Conservation (phyloP, 2,113 vertebrate genomes). For the Galeopterus variegatus region DNA sequence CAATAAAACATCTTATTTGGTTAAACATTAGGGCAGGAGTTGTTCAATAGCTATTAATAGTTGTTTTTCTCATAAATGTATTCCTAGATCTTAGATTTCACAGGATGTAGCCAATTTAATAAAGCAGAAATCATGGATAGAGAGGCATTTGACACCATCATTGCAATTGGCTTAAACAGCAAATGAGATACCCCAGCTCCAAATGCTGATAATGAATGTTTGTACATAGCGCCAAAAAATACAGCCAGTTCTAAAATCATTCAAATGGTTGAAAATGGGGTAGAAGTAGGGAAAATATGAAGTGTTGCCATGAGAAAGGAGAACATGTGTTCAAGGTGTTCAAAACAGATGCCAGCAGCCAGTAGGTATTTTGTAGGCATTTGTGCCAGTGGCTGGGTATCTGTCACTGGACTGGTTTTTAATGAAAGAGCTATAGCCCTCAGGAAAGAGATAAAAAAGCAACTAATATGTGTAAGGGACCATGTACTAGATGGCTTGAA, state of each 20-base stretch:
- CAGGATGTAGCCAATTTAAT: background rate
- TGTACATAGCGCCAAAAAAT: background rate
- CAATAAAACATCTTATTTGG: constrained; percentile 78
- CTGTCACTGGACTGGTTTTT: background rate
- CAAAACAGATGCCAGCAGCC: background rate
- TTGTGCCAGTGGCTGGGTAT: too few species aligned
- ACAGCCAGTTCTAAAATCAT: background rate
- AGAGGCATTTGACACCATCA: background rate
- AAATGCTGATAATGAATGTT: background rate
- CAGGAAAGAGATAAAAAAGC: background rate
- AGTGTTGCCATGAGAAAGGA: background rate
- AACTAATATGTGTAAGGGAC: background rate
- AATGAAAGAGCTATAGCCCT: background rate
- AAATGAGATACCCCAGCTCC: background rate
- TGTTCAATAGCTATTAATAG: constrained; percentile 48
- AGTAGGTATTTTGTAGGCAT: background rate
- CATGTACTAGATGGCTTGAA: background rate
- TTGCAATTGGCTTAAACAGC: background rate
- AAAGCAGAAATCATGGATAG: background rate
- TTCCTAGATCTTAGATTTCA: constrained; percentile 65
- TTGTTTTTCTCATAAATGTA: constrained; percentile 60
- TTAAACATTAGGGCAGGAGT: constrained; percentile 71
- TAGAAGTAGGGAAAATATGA: background rate
- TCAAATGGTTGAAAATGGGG: background rate
- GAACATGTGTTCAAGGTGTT: background rate